Conservation (phyloP, 2,888 invertebrate species). For the Shargacucullia verbasci region DNA sequence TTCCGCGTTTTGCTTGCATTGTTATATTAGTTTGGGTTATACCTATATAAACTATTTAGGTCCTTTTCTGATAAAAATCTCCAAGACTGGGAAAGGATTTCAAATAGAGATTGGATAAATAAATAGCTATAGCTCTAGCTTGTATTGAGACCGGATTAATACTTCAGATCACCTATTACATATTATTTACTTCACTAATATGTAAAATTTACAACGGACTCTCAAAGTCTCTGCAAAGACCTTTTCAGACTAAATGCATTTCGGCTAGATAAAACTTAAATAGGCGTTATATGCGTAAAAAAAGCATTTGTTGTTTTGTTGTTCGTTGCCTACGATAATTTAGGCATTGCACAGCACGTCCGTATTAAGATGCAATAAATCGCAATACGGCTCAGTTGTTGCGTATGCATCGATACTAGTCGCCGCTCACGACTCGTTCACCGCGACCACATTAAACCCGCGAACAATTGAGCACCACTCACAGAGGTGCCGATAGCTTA, state of each 20-base stretch:
- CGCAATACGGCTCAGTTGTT: constrained; percentile 25
- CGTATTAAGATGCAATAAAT: constrained; percentile 55
- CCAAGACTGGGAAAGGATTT: no score
- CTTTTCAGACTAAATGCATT: neutral
- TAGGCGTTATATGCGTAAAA: constrained; percentile 2
- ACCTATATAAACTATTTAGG: no score
- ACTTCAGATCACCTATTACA: no score
- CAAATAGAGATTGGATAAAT: no score
- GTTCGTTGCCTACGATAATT: constrained; percentile 39
- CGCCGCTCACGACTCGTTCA: constrained; percentile 52
- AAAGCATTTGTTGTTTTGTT: constrained; percentile 12
- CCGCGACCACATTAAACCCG: constrained; percentile 63
- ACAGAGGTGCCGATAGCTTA: constrained; percentile 80
- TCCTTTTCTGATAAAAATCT: no score
- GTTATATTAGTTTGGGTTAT: no score
- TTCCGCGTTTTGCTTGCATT: neutral
- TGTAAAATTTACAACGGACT: no score
- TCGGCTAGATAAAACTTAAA: neutral
- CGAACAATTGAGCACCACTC: constrained; percentile 62
- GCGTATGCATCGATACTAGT: constrained; percentile 54
- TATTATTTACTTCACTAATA: no score
- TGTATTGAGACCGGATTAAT: no score
- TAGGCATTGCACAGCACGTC: constrained; percentile 48
- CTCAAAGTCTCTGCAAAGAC: neutral
- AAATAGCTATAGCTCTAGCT: no score